Evolutionary conservation across 2,888 invertebrate species (phyloP).

Genomic region (Coenonympha glycerion): DNA sequence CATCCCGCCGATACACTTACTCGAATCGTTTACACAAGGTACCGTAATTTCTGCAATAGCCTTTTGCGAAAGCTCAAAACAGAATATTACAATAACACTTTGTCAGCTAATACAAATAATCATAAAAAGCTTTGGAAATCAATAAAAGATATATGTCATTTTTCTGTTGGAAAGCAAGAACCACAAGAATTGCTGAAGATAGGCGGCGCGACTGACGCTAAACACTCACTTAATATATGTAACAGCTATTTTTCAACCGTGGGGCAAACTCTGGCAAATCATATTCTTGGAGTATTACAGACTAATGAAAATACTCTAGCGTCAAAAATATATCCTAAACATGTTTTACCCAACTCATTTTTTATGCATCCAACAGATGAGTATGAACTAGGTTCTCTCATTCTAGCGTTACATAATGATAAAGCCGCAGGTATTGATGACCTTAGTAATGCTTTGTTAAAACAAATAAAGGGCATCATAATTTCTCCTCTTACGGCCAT

Average conservation of each 20-base stretch:
- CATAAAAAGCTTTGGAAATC: neutral
- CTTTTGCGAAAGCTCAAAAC: conserved; percentile 1
- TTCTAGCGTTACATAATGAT: conserved; percentile 3
- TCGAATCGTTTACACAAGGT: too few species aligned
- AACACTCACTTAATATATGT: conserved; percentile 1
- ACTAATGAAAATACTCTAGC: neutral
- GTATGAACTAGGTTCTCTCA: neutral
- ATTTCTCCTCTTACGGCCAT: neutral
- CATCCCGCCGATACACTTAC: too few species aligned
- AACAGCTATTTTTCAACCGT: conserved; percentile 5
- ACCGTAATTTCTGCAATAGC: conserved; percentile 7
- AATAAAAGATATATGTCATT: conserved; percentile 4
- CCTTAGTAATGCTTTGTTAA: neutral
- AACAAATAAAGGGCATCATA: conserved; percentile 2
- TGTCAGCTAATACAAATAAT: neutral
- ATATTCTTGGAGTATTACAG: neutral
- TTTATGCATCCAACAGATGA: conserved; percentile 4
- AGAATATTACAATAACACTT: neutral
- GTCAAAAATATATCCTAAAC: neutral
- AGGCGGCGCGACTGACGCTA: neutral
- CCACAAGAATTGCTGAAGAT: neutral
- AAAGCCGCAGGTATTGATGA: conserved; percentile 8
- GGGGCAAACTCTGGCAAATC: neutral
- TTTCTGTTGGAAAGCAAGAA: neutral
- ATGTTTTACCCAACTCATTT: neutral